Percentiles rank a stretch among this genome's conserved stretches.
Evolutionary conservation across 2,888 invertebrate genomes (phyloP).

Genomic region (Gryllus longicercus): DNA sequence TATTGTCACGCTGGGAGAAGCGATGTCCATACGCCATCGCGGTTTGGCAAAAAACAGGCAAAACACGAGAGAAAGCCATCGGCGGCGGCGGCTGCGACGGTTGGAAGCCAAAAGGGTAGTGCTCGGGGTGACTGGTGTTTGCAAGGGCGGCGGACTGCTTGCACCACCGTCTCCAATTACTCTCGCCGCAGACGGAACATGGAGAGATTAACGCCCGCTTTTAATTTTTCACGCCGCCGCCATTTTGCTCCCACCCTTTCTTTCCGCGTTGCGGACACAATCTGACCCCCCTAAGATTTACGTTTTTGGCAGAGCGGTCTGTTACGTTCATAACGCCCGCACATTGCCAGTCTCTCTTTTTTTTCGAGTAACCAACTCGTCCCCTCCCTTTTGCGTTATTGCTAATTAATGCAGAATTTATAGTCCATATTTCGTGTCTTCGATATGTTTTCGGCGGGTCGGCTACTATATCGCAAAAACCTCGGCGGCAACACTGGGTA

Average conservation of each 20-base stretch:
- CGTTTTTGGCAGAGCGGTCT: background rate
- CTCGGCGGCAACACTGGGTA: background rate
- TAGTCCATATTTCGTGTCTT: background rate
- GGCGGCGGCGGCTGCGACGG: too few relatives aligned
- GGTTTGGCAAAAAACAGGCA: too few relatives aligned
- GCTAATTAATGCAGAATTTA: background rate
- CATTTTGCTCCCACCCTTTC: background rate
- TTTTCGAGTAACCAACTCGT: background rate
- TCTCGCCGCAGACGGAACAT: background rate
- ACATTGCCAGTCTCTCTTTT: background rate
- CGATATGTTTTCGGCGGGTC: background rate
- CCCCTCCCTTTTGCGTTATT: background rate
- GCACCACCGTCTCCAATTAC: background rate
- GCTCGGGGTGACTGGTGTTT: too few relatives aligned
- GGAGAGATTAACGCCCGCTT: constrained; percentile 8
- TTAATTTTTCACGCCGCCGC: constrained; percentile 1
- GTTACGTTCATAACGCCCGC: constrained; percentile 17
- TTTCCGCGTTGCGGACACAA: background rate
- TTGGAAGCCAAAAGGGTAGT: too few relatives aligned
- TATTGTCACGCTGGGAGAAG: too few relatives aligned
- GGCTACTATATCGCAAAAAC: background rate
- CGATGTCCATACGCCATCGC: too few relatives aligned
- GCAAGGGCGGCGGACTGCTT: background rate
- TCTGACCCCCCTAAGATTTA: constrained; percentile 17
- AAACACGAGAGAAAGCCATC: too few relatives aligned